These are phyloP conservation scores for Morinoia aosen DNA, from an alignment of 2,888 invertebrate genomes.

Conservation along the genomic window DNA sequence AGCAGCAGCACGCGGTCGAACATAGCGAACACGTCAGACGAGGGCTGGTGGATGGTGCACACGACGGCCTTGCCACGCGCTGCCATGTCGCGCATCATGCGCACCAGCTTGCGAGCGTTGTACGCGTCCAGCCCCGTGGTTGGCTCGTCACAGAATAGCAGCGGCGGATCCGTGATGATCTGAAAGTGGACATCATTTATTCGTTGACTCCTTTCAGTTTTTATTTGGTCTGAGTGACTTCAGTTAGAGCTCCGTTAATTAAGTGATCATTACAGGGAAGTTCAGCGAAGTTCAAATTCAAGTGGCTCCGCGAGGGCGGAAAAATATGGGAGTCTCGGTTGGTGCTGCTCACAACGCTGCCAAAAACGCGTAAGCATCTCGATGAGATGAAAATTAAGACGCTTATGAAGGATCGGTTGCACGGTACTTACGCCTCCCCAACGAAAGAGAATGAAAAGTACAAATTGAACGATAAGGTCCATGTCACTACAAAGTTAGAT, in stretches of 20 bases:
- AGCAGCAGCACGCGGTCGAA: constrained; percentile 77
- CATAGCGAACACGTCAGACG: constrained; percentile 89
- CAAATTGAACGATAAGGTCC: no score
- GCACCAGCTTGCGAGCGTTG: constrained; percentile 72
- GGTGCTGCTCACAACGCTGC: no score
- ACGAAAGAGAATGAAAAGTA: no score
- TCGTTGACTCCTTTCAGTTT: not conserved
- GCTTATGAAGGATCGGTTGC: no score
- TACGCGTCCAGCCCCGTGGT: constrained; percentile 74
- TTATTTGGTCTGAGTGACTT: not conserved
- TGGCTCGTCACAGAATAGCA: constrained; percentile 75
- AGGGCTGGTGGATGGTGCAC: constrained; percentile 95
- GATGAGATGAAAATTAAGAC: no score
- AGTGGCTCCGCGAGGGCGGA: no score
- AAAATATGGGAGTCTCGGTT: no score
- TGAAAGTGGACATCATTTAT: constrained; percentile 64
- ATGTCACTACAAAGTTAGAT: no score
- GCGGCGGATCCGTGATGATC: constrained; percentile 74
- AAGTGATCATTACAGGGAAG: no score
- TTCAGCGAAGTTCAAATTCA: no score
- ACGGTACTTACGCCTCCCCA: no score
- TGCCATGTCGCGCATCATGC: constrained; percentile 71
- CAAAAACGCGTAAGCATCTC: no score
- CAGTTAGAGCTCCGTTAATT: not conserved
- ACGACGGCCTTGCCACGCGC: constrained; percentile 87